Evolutionary conservation across 1,140 invertebrate genomes (phyloP).

Genomic region (Drosophila gunungcola): DNA sequence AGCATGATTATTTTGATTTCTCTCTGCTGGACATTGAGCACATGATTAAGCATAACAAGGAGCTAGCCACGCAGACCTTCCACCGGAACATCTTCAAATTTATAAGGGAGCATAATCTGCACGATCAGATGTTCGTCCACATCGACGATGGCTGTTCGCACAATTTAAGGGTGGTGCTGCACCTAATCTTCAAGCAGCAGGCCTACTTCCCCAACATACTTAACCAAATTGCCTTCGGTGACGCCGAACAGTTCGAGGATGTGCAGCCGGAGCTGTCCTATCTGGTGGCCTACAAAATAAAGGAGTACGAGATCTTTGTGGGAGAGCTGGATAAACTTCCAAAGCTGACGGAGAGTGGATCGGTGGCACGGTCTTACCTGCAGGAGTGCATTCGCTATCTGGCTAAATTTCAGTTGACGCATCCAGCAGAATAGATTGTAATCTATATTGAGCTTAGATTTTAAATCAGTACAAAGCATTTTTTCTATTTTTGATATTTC

Average conservation of each 20-base stretch:
- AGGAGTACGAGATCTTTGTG: slow-evolving; percentile 57
- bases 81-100: slow-evolving; percentile 85
- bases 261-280: slow-evolving; percentile 54
- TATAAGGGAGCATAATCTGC: slow-evolving; percentile 85
- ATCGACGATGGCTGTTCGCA: slow-evolving; percentile 83
- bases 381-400: slow-evolving; percentile 70
- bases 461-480: slow-evolving; percentile 33
- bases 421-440: slow-evolving; percentile 6
- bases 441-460: background rate
- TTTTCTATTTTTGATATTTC: slow-evolving; percentile 6
- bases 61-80: slow-evolving; percentile 57
- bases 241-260: slow-evolving; percentile 58
- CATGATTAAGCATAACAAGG: slow-evolving; percentile 68
- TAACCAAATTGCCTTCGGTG: slow-evolving; percentile 80
- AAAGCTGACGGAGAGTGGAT: slow-evolving; percentile 57
- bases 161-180: slow-evolving; percentile 84
- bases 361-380: slow-evolving; percentile 57
- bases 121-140: slow-evolving; percentile 84
- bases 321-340: slow-evolving; percentile 49
- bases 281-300: slow-evolving; percentile 68
- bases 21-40: slow-evolving; percentile 85
- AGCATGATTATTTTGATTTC: slow-evolving; percentile 87
- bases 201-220: slow-evolving; percentile 75
- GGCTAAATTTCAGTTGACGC: slow-evolving; percentile 31
- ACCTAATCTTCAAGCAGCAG: slow-evolving; percentile 79